Percentiles rank a stretch among this genome's conserved stretches.
These are phyloP conservation scores for Drosophila triauraria DNA, from an alignment of 1,140 invertebrate species.

Conservation along the genomic window DNA sequence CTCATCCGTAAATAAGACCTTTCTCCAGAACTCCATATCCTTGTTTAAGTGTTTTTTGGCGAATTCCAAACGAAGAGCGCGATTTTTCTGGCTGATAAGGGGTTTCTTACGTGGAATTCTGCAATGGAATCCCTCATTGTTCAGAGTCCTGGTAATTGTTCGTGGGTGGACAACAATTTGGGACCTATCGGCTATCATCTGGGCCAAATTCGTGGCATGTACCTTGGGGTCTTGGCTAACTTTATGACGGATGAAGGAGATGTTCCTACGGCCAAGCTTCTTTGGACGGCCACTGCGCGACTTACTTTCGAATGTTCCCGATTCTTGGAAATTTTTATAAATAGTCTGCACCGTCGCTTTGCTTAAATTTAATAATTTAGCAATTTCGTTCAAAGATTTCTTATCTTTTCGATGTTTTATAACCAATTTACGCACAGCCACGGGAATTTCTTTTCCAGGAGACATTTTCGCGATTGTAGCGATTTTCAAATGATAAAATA, in stretches of 20 bases:
- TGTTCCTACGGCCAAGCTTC: constrained; percentile 11
- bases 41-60: constrained; percentile 15
- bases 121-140: constrained; percentile 2
- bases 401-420: neutral
- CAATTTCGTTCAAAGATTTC: constrained; percentile 22
- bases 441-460: too few species aligned
- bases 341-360: constrained; percentile 20
- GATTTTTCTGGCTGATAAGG: constrained; percentile 17
- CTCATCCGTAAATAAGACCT: too few species aligned
- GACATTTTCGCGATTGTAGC: too few species aligned
- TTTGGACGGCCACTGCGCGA: constrained; percentile 17
- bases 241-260: constrained; percentile 10
- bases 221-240: constrained; percentile 6
- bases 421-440: too few species aligned
- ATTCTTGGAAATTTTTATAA: constrained; percentile 5
- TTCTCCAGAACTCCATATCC: constrained; percentile 14
- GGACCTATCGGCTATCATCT: constrained; percentile 11
- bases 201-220: constrained; percentile 16
- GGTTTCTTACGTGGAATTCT: constrained; percentile 12
- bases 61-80: constrained; percentile 10
- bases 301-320: constrained; percentile 7
- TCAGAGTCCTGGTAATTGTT: constrained; percentile 14
- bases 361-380: constrained; percentile 15
- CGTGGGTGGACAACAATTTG: constrained; percentile 18
- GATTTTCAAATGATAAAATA: too few species aligned